Evolutionary conservation across 2,888 invertebrate species (phyloP).

Genomic region (Empis stercorea): DNA sequence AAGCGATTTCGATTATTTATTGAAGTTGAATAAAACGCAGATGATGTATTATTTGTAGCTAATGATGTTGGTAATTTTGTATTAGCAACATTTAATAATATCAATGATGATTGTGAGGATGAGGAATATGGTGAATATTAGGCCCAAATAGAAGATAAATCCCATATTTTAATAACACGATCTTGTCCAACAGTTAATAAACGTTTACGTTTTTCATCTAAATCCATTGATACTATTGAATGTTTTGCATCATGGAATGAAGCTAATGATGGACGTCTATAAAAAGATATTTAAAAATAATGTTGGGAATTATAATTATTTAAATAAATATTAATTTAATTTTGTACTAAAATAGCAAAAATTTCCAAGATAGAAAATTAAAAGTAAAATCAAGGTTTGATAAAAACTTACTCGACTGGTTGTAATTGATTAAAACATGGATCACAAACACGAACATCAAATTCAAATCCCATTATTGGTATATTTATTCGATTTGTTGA

Average conservation of each 20-base stretch:
- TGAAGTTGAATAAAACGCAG: too few species aligned
- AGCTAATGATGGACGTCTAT: conserved; percentile 78
- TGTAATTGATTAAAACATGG: conserved; percentile 73
- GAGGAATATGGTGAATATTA: conserved; percentile 15
- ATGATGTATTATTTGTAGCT: too few species aligned
- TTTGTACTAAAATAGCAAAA: too few species aligned
- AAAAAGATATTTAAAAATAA: conserved; percentile 3
- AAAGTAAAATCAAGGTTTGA: too few species aligned
- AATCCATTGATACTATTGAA: conserved; percentile 72
- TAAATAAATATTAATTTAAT: too few species aligned
- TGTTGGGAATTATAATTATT: too few species aligned
- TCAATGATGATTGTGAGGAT: too few species aligned
- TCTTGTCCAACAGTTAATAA: conserved; percentile 91
- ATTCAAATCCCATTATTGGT: conserved; percentile 96
- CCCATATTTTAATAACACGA: conserved; percentile 88
- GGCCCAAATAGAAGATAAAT: conserved; percentile 53
- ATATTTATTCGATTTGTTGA: conserved; percentile 77
- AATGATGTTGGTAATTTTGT: too few species aligned
- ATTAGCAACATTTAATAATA: too few species aligned
- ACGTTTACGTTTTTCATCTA: conserved; percentile 78
- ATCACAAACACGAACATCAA: conserved; percentile 91
- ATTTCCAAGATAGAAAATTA: too few species aligned
- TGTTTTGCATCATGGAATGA: conserved; percentile 94
- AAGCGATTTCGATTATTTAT: too few species aligned
- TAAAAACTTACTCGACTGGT: conserved; percentile 70